Conservation (phyloP, 2,888 invertebrate genomes). For the Pantelozetes paolii region DNA sequence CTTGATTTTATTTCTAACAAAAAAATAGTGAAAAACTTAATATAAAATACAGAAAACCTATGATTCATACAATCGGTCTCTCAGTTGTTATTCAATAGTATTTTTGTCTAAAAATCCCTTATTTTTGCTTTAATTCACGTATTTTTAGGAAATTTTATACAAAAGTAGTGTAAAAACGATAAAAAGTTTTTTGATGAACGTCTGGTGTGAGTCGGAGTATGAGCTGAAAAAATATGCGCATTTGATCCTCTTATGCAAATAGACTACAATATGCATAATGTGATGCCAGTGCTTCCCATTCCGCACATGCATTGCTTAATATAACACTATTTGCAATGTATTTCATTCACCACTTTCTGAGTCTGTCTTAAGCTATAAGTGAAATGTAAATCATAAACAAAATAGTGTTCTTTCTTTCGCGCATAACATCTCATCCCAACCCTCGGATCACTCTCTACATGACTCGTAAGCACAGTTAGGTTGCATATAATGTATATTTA, state of each 20-base stretch:
- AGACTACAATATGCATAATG: conserved; percentile 29
- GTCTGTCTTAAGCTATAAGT: neutral
- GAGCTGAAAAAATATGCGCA: conserved; percentile 2
- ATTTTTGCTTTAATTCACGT: neutral
- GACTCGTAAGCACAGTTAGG: neutral
- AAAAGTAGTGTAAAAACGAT: neutral
- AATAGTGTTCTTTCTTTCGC: conserved; percentile 12
- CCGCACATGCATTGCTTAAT: neutral
- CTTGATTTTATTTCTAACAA: too few relatives aligned
- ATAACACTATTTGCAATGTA: neutral
- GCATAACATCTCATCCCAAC: conserved; percentile 2
- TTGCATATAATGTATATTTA: neutral
- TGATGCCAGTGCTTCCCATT: conserved; percentile 21
- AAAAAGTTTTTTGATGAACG: neutral
- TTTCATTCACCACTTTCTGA: neutral
- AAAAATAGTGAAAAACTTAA: too few relatives aligned
- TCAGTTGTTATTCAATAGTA: too few relatives aligned
- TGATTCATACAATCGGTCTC: too few relatives aligned
- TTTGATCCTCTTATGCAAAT: conserved; percentile 32
- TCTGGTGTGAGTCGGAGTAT: neutral
- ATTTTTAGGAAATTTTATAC: neutral
- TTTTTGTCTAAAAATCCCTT: neutral
- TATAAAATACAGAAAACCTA: too few relatives aligned
- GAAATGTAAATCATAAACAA: neutral
- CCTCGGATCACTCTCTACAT: neutral